These are phyloP conservation scores for Psettodes erumei DNA, from an alignment of 2,113 vertebrate genomes.

Conservation along the genomic window DNA sequence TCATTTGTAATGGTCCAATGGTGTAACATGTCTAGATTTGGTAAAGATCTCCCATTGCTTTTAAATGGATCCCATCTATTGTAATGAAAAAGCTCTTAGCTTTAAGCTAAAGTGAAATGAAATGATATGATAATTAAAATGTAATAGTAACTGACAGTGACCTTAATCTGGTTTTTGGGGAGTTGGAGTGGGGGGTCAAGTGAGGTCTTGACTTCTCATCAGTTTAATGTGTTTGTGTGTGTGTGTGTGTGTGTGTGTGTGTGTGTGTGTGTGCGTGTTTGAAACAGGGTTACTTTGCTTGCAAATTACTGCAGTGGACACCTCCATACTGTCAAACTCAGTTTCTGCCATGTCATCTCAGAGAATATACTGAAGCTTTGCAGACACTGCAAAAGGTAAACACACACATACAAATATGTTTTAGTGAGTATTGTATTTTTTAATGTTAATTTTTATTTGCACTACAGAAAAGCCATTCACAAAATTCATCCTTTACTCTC, in stretches of 20 bases:
- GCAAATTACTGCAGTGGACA: slow-evolving; percentile 71
- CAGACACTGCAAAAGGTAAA: slow-evolving; percentile 60
- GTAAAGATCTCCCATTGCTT: neutral
- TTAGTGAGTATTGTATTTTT: neutral
- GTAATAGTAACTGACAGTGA: no score
- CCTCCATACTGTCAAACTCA: slow-evolving; percentile 76
- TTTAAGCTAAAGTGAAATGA: no score
- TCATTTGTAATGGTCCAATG: neutral
- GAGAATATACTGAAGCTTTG: slow-evolving; percentile 67
- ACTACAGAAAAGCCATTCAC: neutral
- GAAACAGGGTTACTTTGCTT: slow-evolving; percentile 63
- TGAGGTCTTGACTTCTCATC: no score
- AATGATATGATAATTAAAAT: no score
- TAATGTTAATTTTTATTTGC: neutral
- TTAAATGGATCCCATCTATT: neutral
- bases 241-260: slow-evolving; percentile 2
- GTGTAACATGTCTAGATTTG: neutral
- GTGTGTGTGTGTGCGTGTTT: slow-evolving; percentile 26
- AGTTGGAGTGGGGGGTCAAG: no score
- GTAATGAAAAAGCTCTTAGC: no score
- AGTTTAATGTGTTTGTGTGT: no score
- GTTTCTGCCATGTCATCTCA: slow-evolving; percentile 74
- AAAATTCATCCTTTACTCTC: neutral
- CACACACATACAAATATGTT: neutral
- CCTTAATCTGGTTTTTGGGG: no score